Percentiles rank a stretch among this genome's conserved stretches.
Conservation (phyloP, 2,113 vertebrate species). For the Synodontis membranacea region DNA sequence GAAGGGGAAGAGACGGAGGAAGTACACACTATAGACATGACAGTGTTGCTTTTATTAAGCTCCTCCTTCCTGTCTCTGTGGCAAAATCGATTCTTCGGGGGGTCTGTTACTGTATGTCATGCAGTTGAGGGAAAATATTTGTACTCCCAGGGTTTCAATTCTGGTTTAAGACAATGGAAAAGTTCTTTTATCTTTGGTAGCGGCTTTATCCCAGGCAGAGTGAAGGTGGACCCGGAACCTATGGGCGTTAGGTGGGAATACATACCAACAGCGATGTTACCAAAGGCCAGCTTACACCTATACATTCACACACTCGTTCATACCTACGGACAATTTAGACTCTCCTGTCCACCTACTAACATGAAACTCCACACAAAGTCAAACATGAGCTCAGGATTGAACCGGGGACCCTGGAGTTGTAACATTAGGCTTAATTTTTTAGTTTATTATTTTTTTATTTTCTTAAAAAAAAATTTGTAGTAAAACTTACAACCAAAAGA, state of each 20-base stretch:
- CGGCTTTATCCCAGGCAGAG: neutral
- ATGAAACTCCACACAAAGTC: neutral
- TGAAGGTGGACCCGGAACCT: neutral
- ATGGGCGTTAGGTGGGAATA: neutral
- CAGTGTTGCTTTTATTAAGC: slow-evolving; percentile 26
- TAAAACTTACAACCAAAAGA: neutral
- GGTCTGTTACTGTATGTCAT: too few relatives aligned
- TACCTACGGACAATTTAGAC: neutral
- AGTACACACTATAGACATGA: slow-evolving; percentile 7
- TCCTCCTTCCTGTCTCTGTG: slow-evolving; percentile 23
- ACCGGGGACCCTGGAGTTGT: neutral
- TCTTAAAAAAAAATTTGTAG: too few relatives aligned
- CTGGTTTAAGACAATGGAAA: neutral
- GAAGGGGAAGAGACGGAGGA: slow-evolving; percentile 5
- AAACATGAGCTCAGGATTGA: neutral
- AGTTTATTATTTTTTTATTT: too few relatives aligned
- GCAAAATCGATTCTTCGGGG: neutral
- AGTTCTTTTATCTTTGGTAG: neutral
- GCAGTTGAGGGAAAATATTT: neutral
- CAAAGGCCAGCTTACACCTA: neutral
- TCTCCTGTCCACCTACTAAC: neutral
- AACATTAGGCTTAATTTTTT: neutral
- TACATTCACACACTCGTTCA: neutral
- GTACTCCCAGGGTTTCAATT: too few relatives aligned
- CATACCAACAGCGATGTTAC: too few relatives aligned